Evolutionary conservation across 2,888 invertebrate genomes (phyloP), one percentile per base, ranked within the genome.

Genomic region (Pachycephus smyrnensis): DNA sequence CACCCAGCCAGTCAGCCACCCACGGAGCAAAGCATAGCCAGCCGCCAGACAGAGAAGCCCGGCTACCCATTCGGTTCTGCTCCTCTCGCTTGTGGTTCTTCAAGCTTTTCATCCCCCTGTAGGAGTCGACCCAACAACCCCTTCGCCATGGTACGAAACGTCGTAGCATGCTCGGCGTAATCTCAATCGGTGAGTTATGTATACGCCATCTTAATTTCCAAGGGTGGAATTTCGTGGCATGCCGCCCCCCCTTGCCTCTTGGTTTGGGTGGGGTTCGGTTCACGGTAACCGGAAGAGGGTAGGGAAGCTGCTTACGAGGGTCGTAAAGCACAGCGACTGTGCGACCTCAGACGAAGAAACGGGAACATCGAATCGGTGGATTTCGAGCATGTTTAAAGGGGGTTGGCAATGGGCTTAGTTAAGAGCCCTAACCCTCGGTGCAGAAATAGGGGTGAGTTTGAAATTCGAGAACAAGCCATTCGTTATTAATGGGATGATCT

Each of bases 161-260:
- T 23, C 55, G 23, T 23, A 23, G 55, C 40, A 40, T 15, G 40
- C 40, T 15, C 15, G 15, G 71, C 75, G 73, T 80, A 79, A 79
- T 79, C 77, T 75, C 76, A 79, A 76, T 76, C 77, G 75, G 74
- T 77, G 79, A 35, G 79, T 77, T 77, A 79, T 73, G 74, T 79
- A 79, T 69, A 55, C 55, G 75, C 40, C 73, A 79, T 75, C 75
- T 79, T 74, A 79, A 79, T 79, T 79, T 79, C 74, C 75, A 68
- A 55, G 55, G 55, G 55, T 55, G 55, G 23, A 9, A 55, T 55
- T 55, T 55, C 55, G 55, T 55, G 55, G 55, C 55, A 55, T 55
- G 55, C 55, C 6, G 15, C n/a, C n/a, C n/a, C n/a, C n/a, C 15
- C 15, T 15, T 40, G 6, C 6, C 40, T 40, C 15, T 15, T 40